Conservation (phyloP, 1,140 invertebrate species). For the Homalodisca vitripennis region DNA sequence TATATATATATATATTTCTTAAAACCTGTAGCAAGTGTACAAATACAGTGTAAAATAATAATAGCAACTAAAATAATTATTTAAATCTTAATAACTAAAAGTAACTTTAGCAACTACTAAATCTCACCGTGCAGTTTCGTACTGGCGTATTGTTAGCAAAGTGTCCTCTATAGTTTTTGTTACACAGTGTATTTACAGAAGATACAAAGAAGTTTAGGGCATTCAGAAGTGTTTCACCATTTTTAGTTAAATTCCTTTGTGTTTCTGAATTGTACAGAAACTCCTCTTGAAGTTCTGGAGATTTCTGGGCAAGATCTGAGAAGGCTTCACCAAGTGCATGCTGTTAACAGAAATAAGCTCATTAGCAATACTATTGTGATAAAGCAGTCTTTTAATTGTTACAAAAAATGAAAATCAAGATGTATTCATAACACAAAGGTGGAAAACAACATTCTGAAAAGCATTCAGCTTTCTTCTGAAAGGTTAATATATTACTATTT, state of each 20-base stretch:
- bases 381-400: too few species aligned
- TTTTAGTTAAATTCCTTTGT: constrained; percentile 89
- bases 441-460: too few species aligned
- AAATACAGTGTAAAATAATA: too few species aligned
- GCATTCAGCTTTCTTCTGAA: too few species aligned
- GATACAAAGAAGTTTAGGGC: constrained; percentile 96
- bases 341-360: constrained; percentile 52
- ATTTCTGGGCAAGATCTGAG: constrained; percentile 91
- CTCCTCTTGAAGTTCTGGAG: constrained; percentile 91
- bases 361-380: too few species aligned
- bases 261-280: constrained; percentile 96
- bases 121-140: constrained; percentile 82
- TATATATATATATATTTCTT: too few species aligned
- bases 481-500: too few species aligned
- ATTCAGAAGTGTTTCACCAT: constrained; percentile 87
- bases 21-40: too few species aligned
- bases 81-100: too few species aligned
- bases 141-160: constrained; percentile 87
- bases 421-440: too few species aligned
- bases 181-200: constrained; percentile 91
- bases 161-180: constrained; percentile 98
- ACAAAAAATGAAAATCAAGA: too few species aligned
- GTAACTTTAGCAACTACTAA: constrained; percentile 12
- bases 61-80: too few species aligned
- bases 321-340: constrained; percentile 86